Evolutionary conservation across 1,140 invertebrate genomes (phyloP).

Genomic region (Ips nitidus): DNA sequence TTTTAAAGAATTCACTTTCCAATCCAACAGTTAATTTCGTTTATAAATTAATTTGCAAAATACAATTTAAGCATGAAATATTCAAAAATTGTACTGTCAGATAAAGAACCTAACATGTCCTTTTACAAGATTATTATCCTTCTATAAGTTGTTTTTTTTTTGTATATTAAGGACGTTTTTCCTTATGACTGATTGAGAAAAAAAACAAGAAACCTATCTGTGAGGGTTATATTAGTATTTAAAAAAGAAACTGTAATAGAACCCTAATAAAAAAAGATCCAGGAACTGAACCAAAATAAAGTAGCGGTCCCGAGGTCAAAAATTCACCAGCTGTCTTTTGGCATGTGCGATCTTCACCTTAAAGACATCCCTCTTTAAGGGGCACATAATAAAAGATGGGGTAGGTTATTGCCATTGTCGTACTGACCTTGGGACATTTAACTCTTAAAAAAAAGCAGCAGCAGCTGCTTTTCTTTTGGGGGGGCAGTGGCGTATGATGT

Average conservation of each 20-base stretch:
- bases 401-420: slow-evolving; percentile 26
- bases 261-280: not conserved
- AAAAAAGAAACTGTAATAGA: not conserved
- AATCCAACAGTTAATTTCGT: too few relatives aligned
- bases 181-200: not conserved
- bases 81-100: too few relatives aligned
- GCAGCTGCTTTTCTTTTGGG: too few relatives aligned
- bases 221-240: not conserved
- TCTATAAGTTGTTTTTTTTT: too few relatives aligned
- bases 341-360: slow-evolving; percentile 18
- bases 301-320: not conserved
- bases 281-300: too few relatives aligned
- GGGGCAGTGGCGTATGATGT: not conserved
- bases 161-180: too few relatives aligned
- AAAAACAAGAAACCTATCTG: not conserved
- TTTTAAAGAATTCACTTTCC: too few relatives aligned
- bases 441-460: too few relatives aligned
- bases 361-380: slow-evolving; percentile 3
- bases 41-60: too few relatives aligned
- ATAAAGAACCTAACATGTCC: too few relatives aligned
- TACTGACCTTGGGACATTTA: slow-evolving; percentile 6
- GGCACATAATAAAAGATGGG: slow-evolving; percentile 10
- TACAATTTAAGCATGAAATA: too few relatives aligned
- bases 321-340: slow-evolving; percentile 19
- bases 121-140: too few relatives aligned